Evolutionary conservation across 2,113 vertebrate genomes (phyloP).

Genomic region (Notechis scutatus): DNA sequence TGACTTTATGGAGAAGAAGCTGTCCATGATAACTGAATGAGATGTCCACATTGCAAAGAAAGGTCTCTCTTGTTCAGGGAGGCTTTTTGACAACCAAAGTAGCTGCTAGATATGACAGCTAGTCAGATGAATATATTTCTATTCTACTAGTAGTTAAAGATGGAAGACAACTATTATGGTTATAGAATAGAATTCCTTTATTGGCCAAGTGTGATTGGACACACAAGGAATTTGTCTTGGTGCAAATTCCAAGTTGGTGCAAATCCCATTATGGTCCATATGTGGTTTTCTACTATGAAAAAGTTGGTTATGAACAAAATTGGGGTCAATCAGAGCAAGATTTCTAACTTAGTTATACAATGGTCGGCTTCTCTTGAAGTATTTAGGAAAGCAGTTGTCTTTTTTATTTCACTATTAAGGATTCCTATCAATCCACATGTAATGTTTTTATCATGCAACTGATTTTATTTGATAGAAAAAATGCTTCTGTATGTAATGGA

Average conservation of each 20-base stretch:
- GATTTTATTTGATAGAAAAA: neutral
- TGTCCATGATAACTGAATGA: neutral
- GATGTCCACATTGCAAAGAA: neutral
- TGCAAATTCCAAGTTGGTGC: too few species aligned
- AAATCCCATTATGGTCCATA: neutral
- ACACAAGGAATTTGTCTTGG: too few species aligned
- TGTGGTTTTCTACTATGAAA: neutral
- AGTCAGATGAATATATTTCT: neutral
- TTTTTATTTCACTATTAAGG: neutral
- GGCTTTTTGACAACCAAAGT: neutral
- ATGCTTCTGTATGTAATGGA: neutral
- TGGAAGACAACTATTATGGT: neutral
- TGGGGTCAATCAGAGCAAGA: too few species aligned
- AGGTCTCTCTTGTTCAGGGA: neutral
- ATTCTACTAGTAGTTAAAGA: neutral
- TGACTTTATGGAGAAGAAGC: neutral
- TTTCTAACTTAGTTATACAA: neutral
- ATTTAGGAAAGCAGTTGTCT: neutral
- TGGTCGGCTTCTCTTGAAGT: neutral
- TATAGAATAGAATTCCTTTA: too few species aligned
- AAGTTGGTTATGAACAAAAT: neutral
- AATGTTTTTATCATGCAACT: neutral
- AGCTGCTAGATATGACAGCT: neutral
- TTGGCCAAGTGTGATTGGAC: too few species aligned
- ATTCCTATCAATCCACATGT: neutral